These are phyloP conservation scores for Polyergus mexicanus DNA, from an alignment of 1,140 invertebrate genomes.

Conservation along the genomic window DNA sequence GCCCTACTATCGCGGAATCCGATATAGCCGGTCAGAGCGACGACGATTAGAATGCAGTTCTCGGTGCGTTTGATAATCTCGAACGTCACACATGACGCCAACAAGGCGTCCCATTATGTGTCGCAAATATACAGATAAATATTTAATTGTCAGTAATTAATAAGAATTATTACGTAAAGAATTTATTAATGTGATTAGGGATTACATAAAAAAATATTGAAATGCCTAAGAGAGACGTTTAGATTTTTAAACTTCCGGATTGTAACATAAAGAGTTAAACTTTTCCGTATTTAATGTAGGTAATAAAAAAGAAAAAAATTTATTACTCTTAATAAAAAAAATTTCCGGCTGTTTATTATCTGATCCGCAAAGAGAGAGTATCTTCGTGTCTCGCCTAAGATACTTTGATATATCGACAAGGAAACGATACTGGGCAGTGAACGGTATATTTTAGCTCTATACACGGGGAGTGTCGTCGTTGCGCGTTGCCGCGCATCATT, in stretches of 20 bases:
- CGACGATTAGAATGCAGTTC: slow-evolving; percentile 22
- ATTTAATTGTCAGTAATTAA: not conserved
- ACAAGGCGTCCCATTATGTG: not conserved
- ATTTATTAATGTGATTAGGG: not conserved
- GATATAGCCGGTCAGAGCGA: slow-evolving; percentile 21
- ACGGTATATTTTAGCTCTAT: slow-evolving; percentile 57
- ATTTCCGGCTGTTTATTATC: slow-evolving; percentile 5
- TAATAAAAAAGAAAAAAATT: not conserved
- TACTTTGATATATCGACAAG: slow-evolving; percentile 41
- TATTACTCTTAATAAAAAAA: slow-evolving; percentile 35
- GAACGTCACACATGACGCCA: not conserved
- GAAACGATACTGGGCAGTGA: slow-evolving; percentile 21
- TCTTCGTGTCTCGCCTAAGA: slow-evolving; percentile 18
- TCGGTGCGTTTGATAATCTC: slow-evolving; percentile 60
- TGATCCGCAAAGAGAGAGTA: not conserved
- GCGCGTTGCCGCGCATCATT: slow-evolving; percentile 53
- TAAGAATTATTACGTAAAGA: not conserved
- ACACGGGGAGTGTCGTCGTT: slow-evolving; percentile 42
- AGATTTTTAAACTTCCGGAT: no score
- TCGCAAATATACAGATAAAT: not conserved
- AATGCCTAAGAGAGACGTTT: not conserved
- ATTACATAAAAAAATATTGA: not conserved
- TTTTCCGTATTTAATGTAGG: not conserved
- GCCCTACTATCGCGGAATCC: slow-evolving; percentile 63
- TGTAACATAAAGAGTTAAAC: not conserved